Conservation (phyloP, 2,113 vertebrate species). For the Argyrosomus japonicus region DNA sequence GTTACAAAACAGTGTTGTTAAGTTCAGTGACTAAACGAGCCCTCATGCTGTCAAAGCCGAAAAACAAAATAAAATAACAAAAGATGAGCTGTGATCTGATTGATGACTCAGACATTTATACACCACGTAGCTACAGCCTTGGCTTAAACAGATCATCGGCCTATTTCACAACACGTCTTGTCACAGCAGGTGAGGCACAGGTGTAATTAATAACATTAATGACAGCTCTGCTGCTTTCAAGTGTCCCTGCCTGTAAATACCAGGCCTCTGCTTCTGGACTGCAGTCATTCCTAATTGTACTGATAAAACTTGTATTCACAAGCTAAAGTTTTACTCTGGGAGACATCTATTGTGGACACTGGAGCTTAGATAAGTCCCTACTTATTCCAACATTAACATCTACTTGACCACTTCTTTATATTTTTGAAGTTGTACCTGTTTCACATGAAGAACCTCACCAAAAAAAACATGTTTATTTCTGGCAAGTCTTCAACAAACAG, state of each 20-base stretch:
- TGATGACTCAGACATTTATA: conserved; percentile 6
- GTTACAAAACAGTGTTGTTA: background rate
- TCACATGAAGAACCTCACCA: background rate
- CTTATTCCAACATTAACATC: background rate
- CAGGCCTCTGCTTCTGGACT: background rate
- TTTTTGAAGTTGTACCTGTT: background rate
- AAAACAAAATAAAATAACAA: background rate
- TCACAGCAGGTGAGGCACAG: background rate
- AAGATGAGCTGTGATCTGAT: background rate
- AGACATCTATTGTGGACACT: background rate
- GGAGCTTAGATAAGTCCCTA: background rate
- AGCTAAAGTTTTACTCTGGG: fast-evolving
- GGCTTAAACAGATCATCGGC: too few relatives aligned
- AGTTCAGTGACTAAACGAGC: conserved; percentile 7
- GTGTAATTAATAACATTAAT: background rate
- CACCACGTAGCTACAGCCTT: too few relatives aligned
- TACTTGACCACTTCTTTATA: background rate
- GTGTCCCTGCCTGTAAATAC: background rate
- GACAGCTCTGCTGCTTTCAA: background rate
- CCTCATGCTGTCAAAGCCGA: background rate
- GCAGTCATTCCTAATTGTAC: background rate
- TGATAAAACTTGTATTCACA: background rate
- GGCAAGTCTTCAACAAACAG: background rate
- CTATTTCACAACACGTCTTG: background rate
- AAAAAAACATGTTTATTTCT: background rate